Percentiles rank a stretch among this genome's conserved stretches.
Conservation (phyloP, 2,888 invertebrate genomes). For the Lasioglossum villosulum region DNA sequence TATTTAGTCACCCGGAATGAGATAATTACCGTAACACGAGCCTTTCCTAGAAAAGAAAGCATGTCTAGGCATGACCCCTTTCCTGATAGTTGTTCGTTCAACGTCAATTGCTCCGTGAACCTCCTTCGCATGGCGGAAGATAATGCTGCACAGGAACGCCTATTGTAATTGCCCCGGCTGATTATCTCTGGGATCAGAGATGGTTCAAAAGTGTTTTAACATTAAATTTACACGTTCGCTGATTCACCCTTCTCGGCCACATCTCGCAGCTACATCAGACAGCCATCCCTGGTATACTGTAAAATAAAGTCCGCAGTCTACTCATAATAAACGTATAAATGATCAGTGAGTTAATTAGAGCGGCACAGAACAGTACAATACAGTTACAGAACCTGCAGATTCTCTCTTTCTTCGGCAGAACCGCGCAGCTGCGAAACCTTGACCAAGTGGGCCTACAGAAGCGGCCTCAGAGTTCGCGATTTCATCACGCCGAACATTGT, state of each 20-base stretch:
- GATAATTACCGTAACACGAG: conserved; percentile 71
- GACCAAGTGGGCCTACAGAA: neutral
- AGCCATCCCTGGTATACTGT: no score
- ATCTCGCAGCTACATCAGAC: no score
- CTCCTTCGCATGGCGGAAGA: neutral
- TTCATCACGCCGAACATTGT: neutral
- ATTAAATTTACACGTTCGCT: neutral
- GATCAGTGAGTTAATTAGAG: no score
- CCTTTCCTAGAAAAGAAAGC: conserved; percentile 62
- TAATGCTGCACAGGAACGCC: neutral
- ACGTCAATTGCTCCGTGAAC: neutral
- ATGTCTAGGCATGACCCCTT: conserved; percentile 43
- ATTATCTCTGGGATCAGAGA: neutral
- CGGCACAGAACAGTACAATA: neutral
- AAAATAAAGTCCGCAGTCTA: no score
- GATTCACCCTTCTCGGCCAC: neutral
- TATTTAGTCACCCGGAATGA: conserved; percentile 65
- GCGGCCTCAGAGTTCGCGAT: neutral
- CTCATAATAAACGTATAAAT: no score
- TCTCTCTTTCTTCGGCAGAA: neutral
- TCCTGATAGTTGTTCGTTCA: conserved; percentile 13
- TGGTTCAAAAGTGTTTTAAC: neutral
- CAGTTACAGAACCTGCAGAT: neutral
- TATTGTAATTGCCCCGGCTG: neutral
- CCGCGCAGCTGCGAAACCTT: neutral